Conservation (phyloP, 2,888 invertebrate species). For the Lasioglossum pauxillum region DNA sequence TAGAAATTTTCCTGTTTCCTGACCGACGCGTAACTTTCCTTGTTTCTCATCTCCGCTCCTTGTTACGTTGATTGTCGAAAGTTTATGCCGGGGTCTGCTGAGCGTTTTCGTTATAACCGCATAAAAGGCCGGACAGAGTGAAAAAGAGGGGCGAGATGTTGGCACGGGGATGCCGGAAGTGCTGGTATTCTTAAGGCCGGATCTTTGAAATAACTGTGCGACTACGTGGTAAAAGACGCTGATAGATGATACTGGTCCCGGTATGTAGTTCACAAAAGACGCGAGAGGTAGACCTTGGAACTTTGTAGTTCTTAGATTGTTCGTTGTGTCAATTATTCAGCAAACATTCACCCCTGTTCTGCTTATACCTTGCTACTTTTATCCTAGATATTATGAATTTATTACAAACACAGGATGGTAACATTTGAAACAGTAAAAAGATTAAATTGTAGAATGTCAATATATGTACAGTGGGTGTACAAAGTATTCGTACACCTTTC, state of each 20-base stretch:
- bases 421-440: not conserved
- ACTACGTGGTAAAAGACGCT: conserved; percentile 29
- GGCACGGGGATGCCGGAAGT: conserved; percentile 30
- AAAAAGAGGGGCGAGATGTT: conserved; percentile 51
- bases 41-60: conserved; percentile 78
- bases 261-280: not conserved
- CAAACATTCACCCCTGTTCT: not conserved
- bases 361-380: not conserved
- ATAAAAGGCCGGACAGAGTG: conserved; percentile 47
- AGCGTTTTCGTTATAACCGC: conserved; percentile 50
- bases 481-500: no score
- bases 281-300: not conserved
- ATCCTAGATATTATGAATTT: not conserved
- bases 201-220: conserved; percentile 38
- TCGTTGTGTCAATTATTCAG: not conserved
- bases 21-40: conserved; percentile 75
- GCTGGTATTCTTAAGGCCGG: conserved; percentile 36
- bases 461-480: not conserved
- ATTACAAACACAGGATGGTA: not conserved
- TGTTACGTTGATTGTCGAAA: conserved; percentile 74
- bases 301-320: not conserved
- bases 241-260: conserved; percentile 9
- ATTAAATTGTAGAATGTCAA: not conserved
- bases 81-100: conserved; percentile 64
- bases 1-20: conserved; percentile 78